Evolutionary conservation across 2,797 vertebrate species (phyloP).

Genomic region (Pipistrellus pipistrellus): DNA sequence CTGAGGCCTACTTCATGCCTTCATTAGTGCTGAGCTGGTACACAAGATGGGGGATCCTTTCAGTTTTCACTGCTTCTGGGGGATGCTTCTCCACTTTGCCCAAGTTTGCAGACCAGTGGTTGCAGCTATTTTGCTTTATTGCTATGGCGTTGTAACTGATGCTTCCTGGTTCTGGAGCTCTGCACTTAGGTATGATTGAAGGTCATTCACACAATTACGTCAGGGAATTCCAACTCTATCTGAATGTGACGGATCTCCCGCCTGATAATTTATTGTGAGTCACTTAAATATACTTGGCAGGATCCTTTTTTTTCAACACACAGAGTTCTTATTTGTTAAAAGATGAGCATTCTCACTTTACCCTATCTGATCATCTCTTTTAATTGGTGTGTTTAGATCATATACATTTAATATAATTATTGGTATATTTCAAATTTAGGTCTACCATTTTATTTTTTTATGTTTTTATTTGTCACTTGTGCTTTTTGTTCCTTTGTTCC

Average conservation of each 20-base stretch:
- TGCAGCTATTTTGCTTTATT: slow-evolving; percentile 84
- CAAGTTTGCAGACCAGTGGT: slow-evolving; percentile 68
- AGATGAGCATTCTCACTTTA: slow-evolving; percentile 79
- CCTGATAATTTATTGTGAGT: slow-evolving; percentile 81
- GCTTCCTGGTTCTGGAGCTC: slow-evolving; percentile 58
- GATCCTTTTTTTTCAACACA: slow-evolving; percentile 49
- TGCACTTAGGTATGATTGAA: slow-evolving; percentile 80
- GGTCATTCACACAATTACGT: slow-evolving; percentile 84
- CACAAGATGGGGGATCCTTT: slow-evolving; percentile 33
- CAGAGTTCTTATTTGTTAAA: slow-evolving; percentile 84
- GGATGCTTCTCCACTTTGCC: slow-evolving; percentile 16
- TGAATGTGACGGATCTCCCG: slow-evolving; percentile 81
- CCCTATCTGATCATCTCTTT: neutral
- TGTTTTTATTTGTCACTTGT: neutral
- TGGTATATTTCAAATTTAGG: neutral
- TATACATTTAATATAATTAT: slow-evolving; percentile 52
- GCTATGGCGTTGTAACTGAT: slow-evolving; percentile 73
- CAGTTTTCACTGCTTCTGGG: slow-evolving; percentile 68
- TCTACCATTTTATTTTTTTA: neutral
- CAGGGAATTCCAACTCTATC: slow-evolving; percentile 85
- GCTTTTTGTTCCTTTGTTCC: neutral
- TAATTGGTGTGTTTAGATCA: neutral
- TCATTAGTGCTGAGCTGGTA: neutral
- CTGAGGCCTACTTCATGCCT: neutral
- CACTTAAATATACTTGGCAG: slow-evolving; percentile 81